A percentile compares a stretch with the other conserved stretches of the same genome.
These are phyloP conservation scores for Zaprionus taronus DNA, from an alignment of 1,140 invertebrate species.

Conservation along the genomic window DNA sequence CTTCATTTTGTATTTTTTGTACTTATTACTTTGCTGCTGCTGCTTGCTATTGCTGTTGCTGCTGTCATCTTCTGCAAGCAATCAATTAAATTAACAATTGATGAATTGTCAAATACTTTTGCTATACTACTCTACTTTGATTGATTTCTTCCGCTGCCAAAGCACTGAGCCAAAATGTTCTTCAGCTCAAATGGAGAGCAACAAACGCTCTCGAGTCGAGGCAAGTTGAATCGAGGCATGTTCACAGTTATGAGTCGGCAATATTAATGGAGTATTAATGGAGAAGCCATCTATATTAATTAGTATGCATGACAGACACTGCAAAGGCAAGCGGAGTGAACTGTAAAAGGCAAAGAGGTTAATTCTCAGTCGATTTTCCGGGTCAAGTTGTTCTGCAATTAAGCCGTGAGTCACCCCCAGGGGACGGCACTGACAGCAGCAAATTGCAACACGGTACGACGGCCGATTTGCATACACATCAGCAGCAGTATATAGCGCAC, in stretches of 20 bases:
- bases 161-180: background rate
- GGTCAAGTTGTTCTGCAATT: slow-evolving; percentile 18
- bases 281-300: slow-evolving; percentile 43
- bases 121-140: slow-evolving; percentile 61
- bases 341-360: background rate
- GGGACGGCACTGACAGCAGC: background rate
- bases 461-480: slow-evolving; percentile 33
- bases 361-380: slow-evolving; percentile 12
- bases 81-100: slow-evolving; percentile 66
- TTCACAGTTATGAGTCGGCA: slow-evolving; percentile 23
- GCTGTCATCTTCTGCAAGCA: slow-evolving; percentile 42
- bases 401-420: background rate
- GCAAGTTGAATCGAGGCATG: background rate
- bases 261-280: slow-evolving; percentile 41
- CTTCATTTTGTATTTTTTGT: background rate
- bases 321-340: background rate
- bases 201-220: slow-evolving; percentile 4
- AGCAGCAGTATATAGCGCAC: background rate
- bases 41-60: slow-evolving; percentile 8
- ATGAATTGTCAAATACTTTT: slow-evolving; percentile 58
- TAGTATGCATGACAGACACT: slow-evolving; percentile 44
- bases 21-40: background rate
- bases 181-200: slow-evolving; percentile 4
- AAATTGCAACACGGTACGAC: slow-evolving; percentile 12
- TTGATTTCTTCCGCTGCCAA: slow-evolving; percentile 55